These are phyloP conservation scores for Machimus atricapillus DNA, from an alignment of 2,888 invertebrate genomes.

Conservation along the genomic window DNA sequence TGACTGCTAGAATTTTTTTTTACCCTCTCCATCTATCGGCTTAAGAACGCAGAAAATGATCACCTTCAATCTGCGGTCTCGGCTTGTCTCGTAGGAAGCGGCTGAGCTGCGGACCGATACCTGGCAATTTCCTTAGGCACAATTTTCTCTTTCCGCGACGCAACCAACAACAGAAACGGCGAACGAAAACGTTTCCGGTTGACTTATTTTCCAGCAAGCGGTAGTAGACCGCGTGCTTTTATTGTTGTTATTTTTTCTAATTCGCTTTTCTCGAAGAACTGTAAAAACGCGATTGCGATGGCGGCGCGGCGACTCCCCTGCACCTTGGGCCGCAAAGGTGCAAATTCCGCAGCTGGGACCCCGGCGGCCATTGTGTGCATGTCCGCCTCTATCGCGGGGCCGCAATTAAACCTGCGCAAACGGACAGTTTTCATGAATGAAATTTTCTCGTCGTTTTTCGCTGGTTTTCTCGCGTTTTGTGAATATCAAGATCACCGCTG, in stretches of 20 bases:
- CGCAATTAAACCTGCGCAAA: neutral
- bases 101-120: neutral
- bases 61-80: neutral
- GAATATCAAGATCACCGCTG: neutral
- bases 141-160: neutral
- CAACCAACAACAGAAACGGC: neutral
- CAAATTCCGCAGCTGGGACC: neutral
- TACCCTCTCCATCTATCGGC: neutral
- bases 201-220: neutral
- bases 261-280: neutral
- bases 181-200: neutral
- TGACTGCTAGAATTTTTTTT: neutral
- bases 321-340: neutral
- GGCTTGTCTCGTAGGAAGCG: neutral
- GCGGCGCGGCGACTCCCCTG: neutral
- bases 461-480: neutral
- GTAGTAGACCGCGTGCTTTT: neutral
- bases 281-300: neutral
- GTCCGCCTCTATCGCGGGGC: neutral
- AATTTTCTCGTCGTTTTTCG: neutral
- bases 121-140: neutral
- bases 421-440: conserved; percentile 26
- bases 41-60: neutral
- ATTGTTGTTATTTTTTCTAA: neutral
- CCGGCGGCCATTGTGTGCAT: neutral